Evolutionary conservation across 2,113 vertebrate genomes (phyloP).

Genomic region (Haemorhous mexicanus): DNA sequence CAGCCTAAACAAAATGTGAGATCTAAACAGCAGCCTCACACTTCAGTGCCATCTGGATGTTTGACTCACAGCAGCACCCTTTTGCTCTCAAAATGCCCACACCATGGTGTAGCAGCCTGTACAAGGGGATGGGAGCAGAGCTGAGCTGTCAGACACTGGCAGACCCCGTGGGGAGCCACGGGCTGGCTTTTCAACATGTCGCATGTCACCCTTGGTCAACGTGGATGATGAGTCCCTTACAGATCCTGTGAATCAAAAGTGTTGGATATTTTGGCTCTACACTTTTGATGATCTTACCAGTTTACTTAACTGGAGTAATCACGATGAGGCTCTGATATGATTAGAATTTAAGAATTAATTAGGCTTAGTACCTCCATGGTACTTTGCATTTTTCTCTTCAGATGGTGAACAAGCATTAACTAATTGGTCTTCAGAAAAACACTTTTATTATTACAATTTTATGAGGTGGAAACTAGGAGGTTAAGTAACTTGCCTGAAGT

Average conservation of each 20-base stretch:
- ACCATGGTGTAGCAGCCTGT: not conserved
- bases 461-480: conserved; percentile 52
- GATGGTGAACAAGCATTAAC: conserved; percentile 20
- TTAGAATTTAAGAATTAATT: conserved; percentile 30
- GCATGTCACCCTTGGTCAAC: rapidly evolving
- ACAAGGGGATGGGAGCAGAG: not conserved
- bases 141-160: not conserved
- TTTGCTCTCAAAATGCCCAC: not conserved
- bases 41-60: not conserved
- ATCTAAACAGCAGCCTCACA: conserved; percentile 3
- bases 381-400: conserved; percentile 12
- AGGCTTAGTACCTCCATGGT: not conserved
- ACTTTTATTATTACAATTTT: conserved; percentile 48
- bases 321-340: not conserved
- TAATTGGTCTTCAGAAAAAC: conserved; percentile 53
- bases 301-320: not conserved
- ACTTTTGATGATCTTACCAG: not conserved
- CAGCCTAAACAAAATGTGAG: conserved; percentile 44
- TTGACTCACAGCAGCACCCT: not conserved
- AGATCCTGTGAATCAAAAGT: not conserved
- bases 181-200: not conserved
- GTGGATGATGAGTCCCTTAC: rapidly evolving
- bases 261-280: not conserved
- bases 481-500: conserved; percentile 60
- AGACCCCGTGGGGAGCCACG: rapidly evolving